Conservation (phyloP, 2,888 invertebrate species). For the Hydropsyche betteni region DNA sequence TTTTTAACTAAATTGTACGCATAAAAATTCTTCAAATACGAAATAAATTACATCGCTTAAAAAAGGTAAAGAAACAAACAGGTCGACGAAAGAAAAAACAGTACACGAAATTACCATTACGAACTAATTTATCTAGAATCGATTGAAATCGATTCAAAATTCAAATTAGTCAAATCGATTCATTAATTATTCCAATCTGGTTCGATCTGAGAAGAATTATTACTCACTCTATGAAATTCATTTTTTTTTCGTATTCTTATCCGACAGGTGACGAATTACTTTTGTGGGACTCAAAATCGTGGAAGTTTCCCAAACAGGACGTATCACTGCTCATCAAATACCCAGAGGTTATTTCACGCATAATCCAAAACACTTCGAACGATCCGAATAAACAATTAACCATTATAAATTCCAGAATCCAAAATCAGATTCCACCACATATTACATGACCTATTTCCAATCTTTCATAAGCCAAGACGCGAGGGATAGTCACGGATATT, state of each 20-base stretch:
- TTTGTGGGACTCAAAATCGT: slow-evolving; percentile 41
- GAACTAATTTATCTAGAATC: slow-evolving; percentile 10
- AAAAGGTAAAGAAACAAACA: too few species aligned
- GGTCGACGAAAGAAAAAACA: too few species aligned
- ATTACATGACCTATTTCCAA: slow-evolving; percentile 44
- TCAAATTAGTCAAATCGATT: slow-evolving; percentile 16
- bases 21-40: too few species aligned
- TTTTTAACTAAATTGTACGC: too few species aligned
- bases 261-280: slow-evolving; percentile 47
- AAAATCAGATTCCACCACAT: not conserved
- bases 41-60: too few species aligned
- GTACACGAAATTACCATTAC: too few species aligned
- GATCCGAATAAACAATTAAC: too few species aligned
- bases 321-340: slow-evolving; percentile 40
- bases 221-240: not conserved
- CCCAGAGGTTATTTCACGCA: slow-evolving; percentile 35
- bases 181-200: slow-evolving; percentile 16
- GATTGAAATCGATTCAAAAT: slow-evolving; percentile 10
- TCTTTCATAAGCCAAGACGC: slow-evolving; percentile 45
- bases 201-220: slow-evolving; percentile 7
- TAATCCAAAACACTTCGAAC: too few species aligned
- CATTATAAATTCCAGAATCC: too few species aligned
- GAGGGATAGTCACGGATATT: slow-evolving; percentile 32
- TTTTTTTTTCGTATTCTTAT: slow-evolving; percentile 7
- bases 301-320: slow-evolving; percentile 47